Evolutionary conservation across 2,113 vertebrate species (phyloP), one percentile per base, ranked within the genome.

Genomic region (Zingel zingel): DNA sequence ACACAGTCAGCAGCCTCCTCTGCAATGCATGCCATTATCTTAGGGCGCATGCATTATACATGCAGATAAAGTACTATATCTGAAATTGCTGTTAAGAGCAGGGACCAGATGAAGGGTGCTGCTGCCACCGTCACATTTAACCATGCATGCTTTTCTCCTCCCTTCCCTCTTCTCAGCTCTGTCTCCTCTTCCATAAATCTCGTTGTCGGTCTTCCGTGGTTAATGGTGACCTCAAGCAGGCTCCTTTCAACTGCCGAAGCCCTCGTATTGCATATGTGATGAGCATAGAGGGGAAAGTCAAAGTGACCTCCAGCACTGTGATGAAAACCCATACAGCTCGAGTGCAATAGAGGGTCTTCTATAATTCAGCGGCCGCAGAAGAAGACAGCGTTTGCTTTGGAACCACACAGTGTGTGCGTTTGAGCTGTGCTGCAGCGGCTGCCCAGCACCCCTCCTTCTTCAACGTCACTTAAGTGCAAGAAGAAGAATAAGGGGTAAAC

Each of bases 221-320:
- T 92, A 93, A 92, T 89, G 88, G 84, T 87, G 90, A 92, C 92
- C 92, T 89, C 81, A 82, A 92, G 90, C 89, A 43, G 75, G 81
- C 81, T 90, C 63, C 83, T 86, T 85, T 80, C 78, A 21, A 76
- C 87, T 53, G 90, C 83, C 5, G 61, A 89, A 79, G 80, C 84
- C 81, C 73, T 84, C 15, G 69, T 18, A 66, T 89, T 92, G 92
- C 92, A 94, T 94, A 83, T 89, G 74, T 87, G 92, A 94, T 93
- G 89, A 94, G 89, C 67, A 47, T 16, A 58, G 59, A 81, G 79
- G 77, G 86, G 83, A 82, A 81, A 92, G 92, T 92, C 92, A 90
- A 83, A 87, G 92, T 94, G 93, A 94, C 94, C 94, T 92, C 89
- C 83, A 90, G 93, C 75, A 4, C 82, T 43, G 88, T 94, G 91